Base-by-base conservation (phyloP, 2,888 invertebrate genomes). In the Yponomeuta cagnagella region DNA sequence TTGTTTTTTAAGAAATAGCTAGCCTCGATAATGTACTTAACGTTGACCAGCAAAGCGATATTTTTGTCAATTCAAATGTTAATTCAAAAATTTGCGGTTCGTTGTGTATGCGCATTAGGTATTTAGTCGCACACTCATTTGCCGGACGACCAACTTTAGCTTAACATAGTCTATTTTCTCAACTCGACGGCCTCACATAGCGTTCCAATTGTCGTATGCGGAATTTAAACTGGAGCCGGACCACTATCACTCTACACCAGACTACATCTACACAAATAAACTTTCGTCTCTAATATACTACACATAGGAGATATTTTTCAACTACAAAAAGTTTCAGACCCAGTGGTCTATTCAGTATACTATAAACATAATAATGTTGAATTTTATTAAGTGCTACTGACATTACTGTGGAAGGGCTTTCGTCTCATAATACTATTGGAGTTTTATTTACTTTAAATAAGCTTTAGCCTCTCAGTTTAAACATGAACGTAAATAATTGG, bases 141-240 rank as follows among this genome's bases (percentile, higher is more conserved):
- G 52, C 15, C 52, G 15, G 15, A 12, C 3, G 8, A 58, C 52
- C 15, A 58, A 58, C 52, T 58, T 58, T 15, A 58, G 15, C 52
- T 58, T 58, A 15, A 5, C 52, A 58, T 58, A 76, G 77, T 80
- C 79, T 79, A 81, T 82, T 82, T 82, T 78, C 75, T 76, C 75
- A 76, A 75, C 75, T 78, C 75, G 75, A 74, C 77, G 78, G 76
- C 75, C 77, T 76, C 77, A 74, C 77, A 75, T 77, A 77, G 76
- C 75, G 73, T 74, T 77, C 76, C 77, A 78, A 79, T 79, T 82
- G 80, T 80, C 78, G 79, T 77, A 79, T 75, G 79, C 79, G 79
- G 81, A 81, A 84, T 81, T 80, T 75, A 77, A 79, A 80, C 77
- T 77, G 78, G 78, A 76, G 74, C 75, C 73, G 10, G 67, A 67